Evolutionary conservation across 2,797 vertebrate species (phyloP).

Genomic region (Falco peregrinus): DNA sequence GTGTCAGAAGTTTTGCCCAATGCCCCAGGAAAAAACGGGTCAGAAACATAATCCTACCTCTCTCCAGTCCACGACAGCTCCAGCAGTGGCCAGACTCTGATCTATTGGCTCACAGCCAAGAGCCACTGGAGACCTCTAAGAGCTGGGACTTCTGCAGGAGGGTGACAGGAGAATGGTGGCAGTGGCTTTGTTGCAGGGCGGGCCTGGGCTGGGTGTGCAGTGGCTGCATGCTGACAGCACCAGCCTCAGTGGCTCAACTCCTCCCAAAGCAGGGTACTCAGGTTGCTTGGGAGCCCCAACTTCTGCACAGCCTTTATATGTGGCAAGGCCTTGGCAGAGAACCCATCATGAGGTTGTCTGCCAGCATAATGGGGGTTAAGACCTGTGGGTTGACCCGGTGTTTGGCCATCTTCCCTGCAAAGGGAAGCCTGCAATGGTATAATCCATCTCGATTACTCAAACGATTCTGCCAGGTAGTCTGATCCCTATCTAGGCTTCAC

Average conservation of each 20-base stretch:
- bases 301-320: neutral
- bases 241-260: neutral
- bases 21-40: neutral
- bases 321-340: neutral
- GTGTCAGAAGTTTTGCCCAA: neutral
- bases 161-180: neutral
- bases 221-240: neutral
- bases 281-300: neutral
- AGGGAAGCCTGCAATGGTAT: neutral
- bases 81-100: neutral
- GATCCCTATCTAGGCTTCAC: neutral
- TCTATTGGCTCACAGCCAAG: neutral
- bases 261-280: neutral
- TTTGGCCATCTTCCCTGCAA: neutral
- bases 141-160: neutral
- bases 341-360: neutral
- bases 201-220: neutral
- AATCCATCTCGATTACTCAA: neutral
- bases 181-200: accelerated
- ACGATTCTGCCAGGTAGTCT: neutral
- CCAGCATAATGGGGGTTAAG: neutral
- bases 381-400: neutral
- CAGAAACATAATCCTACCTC: neutral
- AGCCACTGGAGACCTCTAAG: neutral
- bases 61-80: neutral